Evolutionary conservation across 1,140 invertebrate genomes (phyloP).

Genomic region (Heterodera carotae): DNA sequence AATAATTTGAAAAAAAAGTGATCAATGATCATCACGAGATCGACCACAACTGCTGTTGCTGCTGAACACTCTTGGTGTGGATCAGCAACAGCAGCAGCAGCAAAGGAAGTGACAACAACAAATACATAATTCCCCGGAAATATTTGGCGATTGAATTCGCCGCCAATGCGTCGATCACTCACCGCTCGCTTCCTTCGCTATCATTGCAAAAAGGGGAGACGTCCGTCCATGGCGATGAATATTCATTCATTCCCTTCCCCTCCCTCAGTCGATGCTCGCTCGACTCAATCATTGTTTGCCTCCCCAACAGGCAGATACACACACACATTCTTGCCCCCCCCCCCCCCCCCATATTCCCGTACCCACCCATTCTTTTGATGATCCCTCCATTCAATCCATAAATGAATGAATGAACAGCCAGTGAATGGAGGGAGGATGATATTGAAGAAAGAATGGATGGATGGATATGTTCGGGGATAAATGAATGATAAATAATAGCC

Average conservation of each 20-base stretch:
- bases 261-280: background rate
- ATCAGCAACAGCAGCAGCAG: background rate
- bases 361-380: background rate
- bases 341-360: too few relatives aligned
- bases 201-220: background rate
- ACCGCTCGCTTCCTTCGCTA: background rate
- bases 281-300: slow-evolving; percentile 2
- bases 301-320: background rate
- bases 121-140: background rate
- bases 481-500: background rate
- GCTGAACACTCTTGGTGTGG: background rate
- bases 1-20: too few relatives aligned
- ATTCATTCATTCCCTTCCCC: background rate
- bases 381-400: background rate
- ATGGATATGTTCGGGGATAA: background rate
- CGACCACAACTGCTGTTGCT: too few relatives aligned
- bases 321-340: background rate
- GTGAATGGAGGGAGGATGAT: too few relatives aligned
- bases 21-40: too few relatives aligned
- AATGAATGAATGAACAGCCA: background rate
- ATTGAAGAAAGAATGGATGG: too few relatives aligned
- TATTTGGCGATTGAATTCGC: background rate
- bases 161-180: background rate
- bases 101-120: background rate
- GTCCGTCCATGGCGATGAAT: background rate